Conservation (phyloP, 2,888 invertebrate species). For the Flexamia atlantica region DNA sequence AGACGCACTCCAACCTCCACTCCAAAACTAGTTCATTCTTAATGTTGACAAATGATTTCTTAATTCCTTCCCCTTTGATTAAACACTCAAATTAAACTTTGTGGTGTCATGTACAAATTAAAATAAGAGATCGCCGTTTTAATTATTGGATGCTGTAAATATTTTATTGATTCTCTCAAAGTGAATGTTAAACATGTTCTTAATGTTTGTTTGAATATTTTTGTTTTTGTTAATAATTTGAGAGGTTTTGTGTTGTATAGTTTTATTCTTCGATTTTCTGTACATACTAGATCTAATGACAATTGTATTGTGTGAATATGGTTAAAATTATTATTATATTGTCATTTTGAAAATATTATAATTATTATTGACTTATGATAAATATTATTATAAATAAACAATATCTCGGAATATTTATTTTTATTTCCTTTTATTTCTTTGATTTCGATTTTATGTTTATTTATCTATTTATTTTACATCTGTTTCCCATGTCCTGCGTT, state of each 20-base stretch:
- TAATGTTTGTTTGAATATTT: constrained; percentile 57
- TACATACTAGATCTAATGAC: constrained; percentile 51
- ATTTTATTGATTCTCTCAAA: constrained; percentile 55
- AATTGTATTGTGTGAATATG: constrained; percentile 58
- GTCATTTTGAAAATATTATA: constrained; percentile 57
- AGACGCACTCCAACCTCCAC: background rate
- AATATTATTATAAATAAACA: constrained; percentile 56
- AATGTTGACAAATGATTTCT: background rate
- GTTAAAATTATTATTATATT: constrained; percentile 58
- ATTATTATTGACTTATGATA: constrained; percentile 60
- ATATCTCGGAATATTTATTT: constrained; percentile 42
- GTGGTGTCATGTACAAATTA: constrained; percentile 50
- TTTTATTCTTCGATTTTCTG: constrained; percentile 51
- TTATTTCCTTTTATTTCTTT: constrained; percentile 35
- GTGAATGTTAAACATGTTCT: constrained; percentile 59
- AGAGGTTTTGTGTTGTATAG: constrained; percentile 57
- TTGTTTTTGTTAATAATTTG: constrained; percentile 58
- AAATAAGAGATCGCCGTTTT: constrained; percentile 38
- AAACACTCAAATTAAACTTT: constrained; percentile 34
- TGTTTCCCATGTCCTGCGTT: too few relatives aligned
- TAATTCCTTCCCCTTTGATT: background rate
- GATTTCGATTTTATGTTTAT: background rate
- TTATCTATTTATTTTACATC: background rate
- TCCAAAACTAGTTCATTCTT: constrained; percentile 1
- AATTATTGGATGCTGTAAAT: constrained; percentile 45